Conservation (phyloP, 2,797 vertebrate species). For the Erethizon dorsatum region DNA sequence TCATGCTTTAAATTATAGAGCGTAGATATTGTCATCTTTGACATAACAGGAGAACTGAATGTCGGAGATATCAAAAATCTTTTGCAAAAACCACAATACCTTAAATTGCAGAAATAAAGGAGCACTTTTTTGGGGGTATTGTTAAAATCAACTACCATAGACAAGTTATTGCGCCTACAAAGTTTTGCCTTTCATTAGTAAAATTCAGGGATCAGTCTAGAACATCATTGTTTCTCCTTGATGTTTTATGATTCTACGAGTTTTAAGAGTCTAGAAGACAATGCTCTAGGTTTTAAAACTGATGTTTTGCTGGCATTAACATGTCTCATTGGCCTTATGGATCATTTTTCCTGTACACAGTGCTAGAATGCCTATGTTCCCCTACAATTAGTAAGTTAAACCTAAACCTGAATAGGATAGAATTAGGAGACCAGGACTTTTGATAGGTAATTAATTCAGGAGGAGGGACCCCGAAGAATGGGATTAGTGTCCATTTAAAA, state of each 20-base stretch:
- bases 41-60: not conserved
- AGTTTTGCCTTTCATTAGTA: not conserved
- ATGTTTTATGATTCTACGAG: not conserved
- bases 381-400: not conserved
- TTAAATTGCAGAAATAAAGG: not conserved
- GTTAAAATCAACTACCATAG: not conserved
- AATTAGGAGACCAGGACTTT: not conserved
- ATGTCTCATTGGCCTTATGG: not conserved
- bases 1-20: not conserved
- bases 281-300: not conserved
- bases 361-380: not conserved
- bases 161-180: not conserved
- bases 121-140: not conserved
- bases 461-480: not conserved
- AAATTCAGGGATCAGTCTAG: not conserved
- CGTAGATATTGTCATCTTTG: not conserved
- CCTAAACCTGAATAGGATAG: not conserved
- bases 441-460: not conserved
- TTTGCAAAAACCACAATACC: not conserved
- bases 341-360: not conserved
- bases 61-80: not conserved
- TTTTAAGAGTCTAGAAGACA: not conserved
- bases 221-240: not conserved
- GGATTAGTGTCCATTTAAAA: not conserved
- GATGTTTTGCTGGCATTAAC: not conserved